A percentile compares a stretch with the other conserved stretches of the same genome.
phyloP scores from a whole-genome alignment of 2,797 vertebrate genomes.

The Protosalanx chinensis region DNA sequence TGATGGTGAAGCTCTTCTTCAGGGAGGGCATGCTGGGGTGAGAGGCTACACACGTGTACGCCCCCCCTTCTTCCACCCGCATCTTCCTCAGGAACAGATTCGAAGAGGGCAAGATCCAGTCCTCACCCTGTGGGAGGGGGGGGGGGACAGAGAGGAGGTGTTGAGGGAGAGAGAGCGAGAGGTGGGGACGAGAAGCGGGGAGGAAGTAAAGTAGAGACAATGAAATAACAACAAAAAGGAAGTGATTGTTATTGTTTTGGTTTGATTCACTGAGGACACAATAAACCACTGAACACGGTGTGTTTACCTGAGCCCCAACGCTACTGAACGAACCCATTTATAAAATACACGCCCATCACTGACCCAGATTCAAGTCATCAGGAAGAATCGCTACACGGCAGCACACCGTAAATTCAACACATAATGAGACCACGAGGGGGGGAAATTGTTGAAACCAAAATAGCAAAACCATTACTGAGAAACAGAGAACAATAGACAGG shows the following conservation, averaged over 20 bases:
- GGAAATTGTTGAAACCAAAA: slow-evolving; percentile 69
- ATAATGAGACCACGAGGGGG: slow-evolving; percentile 65
- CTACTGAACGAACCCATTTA: slow-evolving; percentile 46
- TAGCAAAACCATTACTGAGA: slow-evolving; percentile 64
- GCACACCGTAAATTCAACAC: slow-evolving; percentile 58
- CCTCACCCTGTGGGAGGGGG: slow-evolving; percentile 60
- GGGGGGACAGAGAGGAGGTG: slow-evolving; percentile 6
- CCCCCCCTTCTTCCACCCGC: slow-evolving; percentile 55
- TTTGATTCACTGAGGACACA: background rate
- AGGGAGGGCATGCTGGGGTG: slow-evolving; percentile 65
- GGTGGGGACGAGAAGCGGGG: background rate
- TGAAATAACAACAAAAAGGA: too few species aligned
- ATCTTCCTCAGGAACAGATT: slow-evolving; percentile 65
- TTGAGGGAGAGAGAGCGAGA: slow-evolving; percentile 15
- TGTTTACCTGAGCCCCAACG: slow-evolving; percentile 63
- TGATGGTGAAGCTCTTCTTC: slow-evolving; percentile 63
- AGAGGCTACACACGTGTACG: slow-evolving; percentile 73
- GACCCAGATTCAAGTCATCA: slow-evolving; percentile 64
- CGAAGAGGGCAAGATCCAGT: slow-evolving; percentile 70
- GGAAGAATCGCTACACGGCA: slow-evolving; percentile 51
- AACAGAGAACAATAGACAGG: slow-evolving; percentile 54
- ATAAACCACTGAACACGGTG: slow-evolving; percentile 14
- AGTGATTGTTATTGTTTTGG: background rate
- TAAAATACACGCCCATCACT: slow-evolving; percentile 59
- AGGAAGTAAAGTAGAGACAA: slow-evolving; percentile 4